Evolutionary conservation across 1,140 invertebrate genomes (phyloP).

Genomic region (Ceratina calcarata): DNA sequence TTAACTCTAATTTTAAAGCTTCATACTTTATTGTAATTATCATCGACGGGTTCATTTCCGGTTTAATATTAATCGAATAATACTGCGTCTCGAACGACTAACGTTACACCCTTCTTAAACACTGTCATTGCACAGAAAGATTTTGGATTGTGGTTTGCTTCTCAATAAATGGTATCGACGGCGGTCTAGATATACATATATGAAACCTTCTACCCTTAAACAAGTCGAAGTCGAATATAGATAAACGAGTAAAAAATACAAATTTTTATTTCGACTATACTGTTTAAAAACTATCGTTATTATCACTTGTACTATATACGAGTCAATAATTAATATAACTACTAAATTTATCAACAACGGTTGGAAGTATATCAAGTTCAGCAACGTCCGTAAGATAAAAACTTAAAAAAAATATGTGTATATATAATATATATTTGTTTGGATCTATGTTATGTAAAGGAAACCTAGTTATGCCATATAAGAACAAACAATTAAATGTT

Average conservation of each 20-base stretch:
- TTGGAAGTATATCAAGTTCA: slow-evolving; percentile 45
- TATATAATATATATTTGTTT: slow-evolving; percentile 40
- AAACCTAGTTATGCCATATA: slow-evolving; percentile 30
- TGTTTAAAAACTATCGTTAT: slow-evolving; percentile 59
- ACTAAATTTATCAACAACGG: slow-evolving; percentile 54
- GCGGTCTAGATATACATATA: slow-evolving; percentile 7
- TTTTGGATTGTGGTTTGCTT: no score
- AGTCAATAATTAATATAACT: slow-evolving; percentile 50
- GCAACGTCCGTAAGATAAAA: slow-evolving; percentile 41
- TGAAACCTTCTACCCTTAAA: slow-evolving; percentile 31
- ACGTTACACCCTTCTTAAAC: slow-evolving; percentile 19
- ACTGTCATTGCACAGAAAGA: background rate
- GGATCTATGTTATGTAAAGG: slow-evolving; percentile 35
- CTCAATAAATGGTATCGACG: background rate
- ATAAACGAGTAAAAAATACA: slow-evolving; percentile 48
- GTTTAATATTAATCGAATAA: slow-evolving; percentile 40
- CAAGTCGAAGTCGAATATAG: slow-evolving; percentile 39
- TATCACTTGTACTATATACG: slow-evolving; percentile 47
- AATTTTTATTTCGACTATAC: slow-evolving; percentile 57
- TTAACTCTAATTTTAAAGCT: slow-evolving; percentile 29
- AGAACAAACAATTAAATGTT: slow-evolving; percentile 57
- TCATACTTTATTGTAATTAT: slow-evolving; percentile 15
- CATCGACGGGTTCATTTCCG: slow-evolving; percentile 21
- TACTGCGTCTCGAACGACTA: slow-evolving; percentile 28
- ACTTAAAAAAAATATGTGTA: slow-evolving; percentile 48